Percentiles rank a stretch among this genome's conserved stretches.
Conservation (phyloP, 1,140 invertebrate genomes). For the Homalodisca vitripennis region DNA sequence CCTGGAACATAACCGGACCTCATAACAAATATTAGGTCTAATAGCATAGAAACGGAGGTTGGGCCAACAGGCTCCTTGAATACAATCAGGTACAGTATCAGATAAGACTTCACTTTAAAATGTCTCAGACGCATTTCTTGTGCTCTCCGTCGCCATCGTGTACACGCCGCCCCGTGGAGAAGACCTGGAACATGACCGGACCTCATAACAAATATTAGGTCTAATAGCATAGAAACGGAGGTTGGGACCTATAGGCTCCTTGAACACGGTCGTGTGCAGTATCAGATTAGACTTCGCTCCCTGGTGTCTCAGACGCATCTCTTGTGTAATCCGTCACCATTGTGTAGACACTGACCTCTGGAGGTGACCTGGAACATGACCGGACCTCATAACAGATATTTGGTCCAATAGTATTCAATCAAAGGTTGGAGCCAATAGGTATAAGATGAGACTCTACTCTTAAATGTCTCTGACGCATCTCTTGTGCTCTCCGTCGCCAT, state of each 20-base stretch:
- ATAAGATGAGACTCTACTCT: slow-evolving; percentile 10
- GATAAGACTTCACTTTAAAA: slow-evolving; percentile 1
- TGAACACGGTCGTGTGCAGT: neutral
- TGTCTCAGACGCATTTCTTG: slow-evolving; percentile 20
- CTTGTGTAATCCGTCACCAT: slow-evolving; percentile 19
- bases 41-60: slow-evolving; percentile 12
- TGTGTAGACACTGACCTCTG: slow-evolving; percentile 17
- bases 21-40: too few species aligned
- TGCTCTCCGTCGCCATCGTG: slow-evolving; percentile 13
- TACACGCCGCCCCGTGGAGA: slow-evolving; percentile 2
- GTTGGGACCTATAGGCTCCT: slow-evolving; percentile 7
- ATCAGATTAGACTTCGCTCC: slow-evolving; percentile 15
- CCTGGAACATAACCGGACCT: neutral
- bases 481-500: slow-evolving; percentile 18
- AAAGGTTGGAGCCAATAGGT: too few species aligned
- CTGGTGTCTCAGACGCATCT: slow-evolving; percentile 15
- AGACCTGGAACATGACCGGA: slow-evolving; percentile 1
- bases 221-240: slow-evolving; percentile 12
- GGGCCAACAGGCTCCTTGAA: neutral
- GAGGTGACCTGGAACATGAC: slow-evolving; percentile 6
- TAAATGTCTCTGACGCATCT: slow-evolving; percentile 10
- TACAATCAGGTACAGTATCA: slow-evolving; percentile 5
- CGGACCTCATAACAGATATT: neutral
- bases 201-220: neutral
- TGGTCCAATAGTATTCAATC: too few species aligned